Conservation (phyloP, 2,113 vertebrate genomes). For the Bungarus multicinctus region DNA sequence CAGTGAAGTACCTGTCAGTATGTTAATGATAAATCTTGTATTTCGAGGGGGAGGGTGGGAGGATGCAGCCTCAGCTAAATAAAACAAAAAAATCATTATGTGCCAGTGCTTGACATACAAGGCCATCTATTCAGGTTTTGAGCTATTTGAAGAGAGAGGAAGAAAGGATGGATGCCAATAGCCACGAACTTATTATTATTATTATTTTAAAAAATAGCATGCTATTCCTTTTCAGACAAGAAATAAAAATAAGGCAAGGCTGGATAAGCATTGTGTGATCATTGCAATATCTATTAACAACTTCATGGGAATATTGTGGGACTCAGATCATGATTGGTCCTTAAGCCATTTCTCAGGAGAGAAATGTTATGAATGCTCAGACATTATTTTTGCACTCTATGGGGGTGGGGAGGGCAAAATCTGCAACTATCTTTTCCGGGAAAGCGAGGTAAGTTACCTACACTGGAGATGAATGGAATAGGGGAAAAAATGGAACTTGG, state of each 20-base stretch:
- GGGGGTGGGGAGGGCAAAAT: neutral
- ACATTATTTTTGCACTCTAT: neutral
- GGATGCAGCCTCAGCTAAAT: neutral
- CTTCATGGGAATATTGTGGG: neutral
- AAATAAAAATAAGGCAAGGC: neutral
- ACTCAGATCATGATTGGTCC: neutral
- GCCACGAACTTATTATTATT: neutral
- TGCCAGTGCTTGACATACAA: slow-evolving; percentile 29
- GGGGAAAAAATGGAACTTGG: neutral
- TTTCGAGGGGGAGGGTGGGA: slow-evolving; percentile 33
- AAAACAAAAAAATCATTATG: slow-evolving; percentile 26
- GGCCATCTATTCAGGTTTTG: fast-evolving
- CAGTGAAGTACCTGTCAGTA: slow-evolving; percentile 47
- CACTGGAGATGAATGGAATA: neutral
- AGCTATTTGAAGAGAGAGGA: neutral
- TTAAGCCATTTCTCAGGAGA: neutral
- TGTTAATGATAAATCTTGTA: slow-evolving; percentile 33
- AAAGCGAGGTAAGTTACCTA: neutral
- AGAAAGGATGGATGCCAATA: slow-evolving; percentile 1
- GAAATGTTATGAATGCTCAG: neutral
- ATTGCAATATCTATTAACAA: neutral
- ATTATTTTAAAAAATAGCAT: neutral
- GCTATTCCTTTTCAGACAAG: neutral
- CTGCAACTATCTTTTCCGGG: neutral
- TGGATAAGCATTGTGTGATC: neutral